Base-by-base conservation (phyloP, 2,888 invertebrate species). In the Parapristionchus giblindavisi region DNA sequence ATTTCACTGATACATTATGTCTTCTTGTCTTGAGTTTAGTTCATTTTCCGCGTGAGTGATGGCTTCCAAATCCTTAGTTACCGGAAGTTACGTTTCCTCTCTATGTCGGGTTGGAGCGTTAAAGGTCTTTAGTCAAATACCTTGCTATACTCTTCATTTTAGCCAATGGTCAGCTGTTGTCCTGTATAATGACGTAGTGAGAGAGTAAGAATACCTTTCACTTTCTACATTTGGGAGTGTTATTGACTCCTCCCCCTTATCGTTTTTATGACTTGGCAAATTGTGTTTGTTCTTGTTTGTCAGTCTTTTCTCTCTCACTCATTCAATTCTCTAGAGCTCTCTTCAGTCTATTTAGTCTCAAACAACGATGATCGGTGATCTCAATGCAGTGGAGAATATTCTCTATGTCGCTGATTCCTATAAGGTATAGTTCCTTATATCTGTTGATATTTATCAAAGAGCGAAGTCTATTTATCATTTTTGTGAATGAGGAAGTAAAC, bases 401-500 rank as follows among this genome's bases (percentile, higher is more conserved):
- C 81, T 89, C 17, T 85, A 89, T 70, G 81, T 88, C 56, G 88
- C 89, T 4, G 89, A 89, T 81, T 89, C 89, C 3, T 89, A 89
- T 81, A 89, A 89, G 88, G 89, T 70, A 58, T 71, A 72, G 34
- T 82, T 66, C 32, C 48, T 36, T n/a, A n/a, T 29, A 2, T 54
- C 21, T 56, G 21, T 29, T n/a, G 8, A 56, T 58, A 21, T 27
- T 43, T 48, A 38, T 43, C n/a, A n/a, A n/a, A n/a, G n/a, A n/a
- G n/a, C n/a, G n/a, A n/a, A n/a, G n/a, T n/a, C n/a, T n/a, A 6
- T 34, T 36, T 60, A n/a, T 3, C 21, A 29, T 34, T 8, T 3
- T 60, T 14, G 17, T 21, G 34, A 60, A 11, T 3, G 43, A 14
- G 43, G 43, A 43, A 43, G 43, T 43, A 43, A 43, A 8, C 43